Evolutionary conservation across 2,113 vertebrate species (phyloP), one percentile per base, ranked within the genome.

Genomic region (Grammomys surdaster): DNA sequence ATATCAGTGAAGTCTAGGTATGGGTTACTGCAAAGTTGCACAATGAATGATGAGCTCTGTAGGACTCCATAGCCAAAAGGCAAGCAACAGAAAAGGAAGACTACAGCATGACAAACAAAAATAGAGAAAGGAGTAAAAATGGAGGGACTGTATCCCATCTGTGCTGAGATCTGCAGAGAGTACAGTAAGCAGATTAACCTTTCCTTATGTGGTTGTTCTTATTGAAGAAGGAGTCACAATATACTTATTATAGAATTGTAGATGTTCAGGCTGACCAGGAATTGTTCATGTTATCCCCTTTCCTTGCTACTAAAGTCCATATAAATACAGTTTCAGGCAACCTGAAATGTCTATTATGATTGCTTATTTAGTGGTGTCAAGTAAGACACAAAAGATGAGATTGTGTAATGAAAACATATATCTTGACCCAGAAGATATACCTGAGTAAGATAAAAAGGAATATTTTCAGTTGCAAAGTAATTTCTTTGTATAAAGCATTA

Each of bases 171-270:
- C 7, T 33, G 69, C 9, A 12, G 2, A 60, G 7, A 33, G 31
- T 16, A 46, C 33, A 51, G 69, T 20, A 20, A 13, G 3, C 40
- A 3, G 48, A n/a, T n/a, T 10, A 19, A 0, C 31, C 4, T 46
- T 58, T 13, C 46, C 54, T 87, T 46, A 46, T 40, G 36, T 54
- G 28, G 1, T 13, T 1, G 70, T 73, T 89, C 14, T 87, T 89
- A n/a, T 40, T 82, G 14, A 80, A 73, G 80, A 90, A 94, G 33
- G 67, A 96, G 87, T 9, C 24, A 60, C 24, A 77, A 54, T 63
- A 80, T 88, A 11, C 72, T 89, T 89, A 82, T 26, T n/a, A 31
- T 11, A 85, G 43, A 63, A 40, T 7, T 84, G 17, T 65, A 24
- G 20, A 78, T 40, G 36, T 13, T 86, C 13, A 72, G 17, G 40